Conservation (phyloP, 2,113 vertebrate species). For the Tragulus kanchil region DNA sequence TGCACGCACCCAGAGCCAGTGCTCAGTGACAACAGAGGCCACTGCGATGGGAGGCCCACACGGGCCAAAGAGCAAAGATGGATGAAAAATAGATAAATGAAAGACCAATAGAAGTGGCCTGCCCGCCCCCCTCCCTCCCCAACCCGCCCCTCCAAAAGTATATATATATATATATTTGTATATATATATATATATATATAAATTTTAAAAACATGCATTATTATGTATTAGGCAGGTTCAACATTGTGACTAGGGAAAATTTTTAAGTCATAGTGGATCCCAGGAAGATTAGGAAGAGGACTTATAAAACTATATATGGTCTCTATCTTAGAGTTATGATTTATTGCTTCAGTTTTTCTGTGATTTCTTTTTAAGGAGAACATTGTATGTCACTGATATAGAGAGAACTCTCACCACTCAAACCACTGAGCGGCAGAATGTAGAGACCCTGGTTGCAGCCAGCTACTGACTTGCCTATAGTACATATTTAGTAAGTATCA, state of each 20-base stretch:
- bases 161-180: too few relatives aligned
- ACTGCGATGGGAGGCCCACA: too few relatives aligned
- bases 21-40: too few relatives aligned
- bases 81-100: too few relatives aligned
- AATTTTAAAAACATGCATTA: neutral
- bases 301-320: neutral
- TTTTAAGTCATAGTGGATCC: neutral
- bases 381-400: neutral
- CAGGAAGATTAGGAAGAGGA: neutral
- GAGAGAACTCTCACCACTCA: neutral
- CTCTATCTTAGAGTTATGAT: neutral
- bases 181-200: too few relatives aligned
- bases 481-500: neutral
- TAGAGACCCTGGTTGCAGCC: neutral
- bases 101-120: too few relatives aligned
- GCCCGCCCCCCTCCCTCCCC: too few relatives aligned
- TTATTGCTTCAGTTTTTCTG: conserved; percentile 23
- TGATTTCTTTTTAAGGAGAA: conserved; percentile 41
- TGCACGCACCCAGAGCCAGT: too few relatives aligned
- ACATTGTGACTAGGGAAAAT: neutral
- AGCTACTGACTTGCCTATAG: neutral
- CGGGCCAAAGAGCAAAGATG: too few relatives aligned
- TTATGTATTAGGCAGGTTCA: neutral
- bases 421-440: neutral
- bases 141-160: too few relatives aligned